phyloP scores from a whole-genome alignment of 2,113 vertebrate species.

The Tragelaphus scriptus region DNA sequence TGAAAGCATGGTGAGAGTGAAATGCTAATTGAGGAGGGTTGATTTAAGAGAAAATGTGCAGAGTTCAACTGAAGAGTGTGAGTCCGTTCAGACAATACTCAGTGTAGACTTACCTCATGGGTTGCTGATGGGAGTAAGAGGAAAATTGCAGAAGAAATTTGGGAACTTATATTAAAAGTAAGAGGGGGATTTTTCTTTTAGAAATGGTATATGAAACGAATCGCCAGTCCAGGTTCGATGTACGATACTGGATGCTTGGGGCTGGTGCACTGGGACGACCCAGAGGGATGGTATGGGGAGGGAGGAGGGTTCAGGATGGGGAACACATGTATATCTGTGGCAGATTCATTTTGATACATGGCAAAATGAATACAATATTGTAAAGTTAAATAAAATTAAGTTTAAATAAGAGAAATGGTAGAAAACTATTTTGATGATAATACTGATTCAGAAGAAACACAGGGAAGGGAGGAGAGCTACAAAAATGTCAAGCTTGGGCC shows the following conservation, averaged over 20 bases:
- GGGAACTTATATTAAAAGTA: background rate
- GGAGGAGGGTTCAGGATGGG: too few relatives aligned
- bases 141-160: background rate
- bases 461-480: background rate
- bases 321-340: too few relatives aligned
- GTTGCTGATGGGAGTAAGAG: rapidly evolving
- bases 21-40: background rate
- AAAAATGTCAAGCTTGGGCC: background rate
- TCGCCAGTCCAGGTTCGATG: too few relatives aligned
- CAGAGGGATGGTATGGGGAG: too few relatives aligned
- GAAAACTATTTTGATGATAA: background rate
- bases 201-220: background rate
- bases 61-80: background rate
- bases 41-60: background rate
- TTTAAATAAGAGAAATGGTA: background rate
- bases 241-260: too few relatives aligned
- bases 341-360: too few relatives aligned
- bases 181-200: background rate
- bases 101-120: background rate
- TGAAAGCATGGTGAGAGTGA: background rate
- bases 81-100: background rate
- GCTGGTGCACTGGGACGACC: too few relatives aligned
- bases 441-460: background rate
- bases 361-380: too few relatives aligned
- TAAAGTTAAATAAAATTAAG: too few relatives aligned